Percentiles rank a stretch among this genome's conserved stretches.
Evolutionary conservation across 1,140 invertebrate genomes (phyloP).

Genomic region (Pseudobourletiella spinata): DNA sequence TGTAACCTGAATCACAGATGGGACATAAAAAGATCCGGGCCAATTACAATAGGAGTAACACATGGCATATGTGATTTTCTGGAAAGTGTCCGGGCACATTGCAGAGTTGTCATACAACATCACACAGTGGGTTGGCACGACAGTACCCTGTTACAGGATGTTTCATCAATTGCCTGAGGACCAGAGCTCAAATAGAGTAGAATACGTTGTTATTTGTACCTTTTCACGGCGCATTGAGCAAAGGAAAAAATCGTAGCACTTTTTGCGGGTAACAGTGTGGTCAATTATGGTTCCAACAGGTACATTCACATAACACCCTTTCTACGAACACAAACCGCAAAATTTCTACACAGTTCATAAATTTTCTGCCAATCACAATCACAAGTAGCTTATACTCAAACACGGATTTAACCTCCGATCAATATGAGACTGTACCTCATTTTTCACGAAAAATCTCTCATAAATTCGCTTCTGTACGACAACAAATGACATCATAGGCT

Average conservation of each 20-base stretch:
- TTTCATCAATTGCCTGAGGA: not conserved
- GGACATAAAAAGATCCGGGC: conserved; percentile 79
- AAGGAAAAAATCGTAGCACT: conserved; percentile 79
- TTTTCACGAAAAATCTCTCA: conserved; percentile 56
- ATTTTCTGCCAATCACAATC: not conserved
- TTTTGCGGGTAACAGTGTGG: conserved; percentile 59
- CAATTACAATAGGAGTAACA: conserved; percentile 93
- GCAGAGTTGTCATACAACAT: conserved; percentile 62
- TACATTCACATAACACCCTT: conserved; percentile 56
- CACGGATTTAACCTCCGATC: too few relatives aligned
- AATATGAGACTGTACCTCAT: too few relatives aligned
- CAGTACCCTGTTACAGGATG: conserved; percentile 55
- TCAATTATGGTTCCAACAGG: conserved; percentile 74
- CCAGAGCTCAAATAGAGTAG: not conserved
- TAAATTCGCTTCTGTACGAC: conserved; percentile 88
- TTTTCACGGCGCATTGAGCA: conserved; percentile 70
- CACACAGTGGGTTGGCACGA: conserved; percentile 83
- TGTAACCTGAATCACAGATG: conserved; percentile 67
- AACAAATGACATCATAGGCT: conserved; percentile 63
- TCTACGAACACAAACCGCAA: not conserved
- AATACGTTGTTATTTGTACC: conserved; percentile 25
- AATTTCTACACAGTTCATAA: too few relatives aligned
- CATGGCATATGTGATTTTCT: conserved; percentile 75
- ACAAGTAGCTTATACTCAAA: too few relatives aligned
- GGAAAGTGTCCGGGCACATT: conserved; percentile 70